Evolutionary conservation across 2,113 vertebrate genomes (phyloP).

Genomic region (Trochalopteron elliotii): DNA sequence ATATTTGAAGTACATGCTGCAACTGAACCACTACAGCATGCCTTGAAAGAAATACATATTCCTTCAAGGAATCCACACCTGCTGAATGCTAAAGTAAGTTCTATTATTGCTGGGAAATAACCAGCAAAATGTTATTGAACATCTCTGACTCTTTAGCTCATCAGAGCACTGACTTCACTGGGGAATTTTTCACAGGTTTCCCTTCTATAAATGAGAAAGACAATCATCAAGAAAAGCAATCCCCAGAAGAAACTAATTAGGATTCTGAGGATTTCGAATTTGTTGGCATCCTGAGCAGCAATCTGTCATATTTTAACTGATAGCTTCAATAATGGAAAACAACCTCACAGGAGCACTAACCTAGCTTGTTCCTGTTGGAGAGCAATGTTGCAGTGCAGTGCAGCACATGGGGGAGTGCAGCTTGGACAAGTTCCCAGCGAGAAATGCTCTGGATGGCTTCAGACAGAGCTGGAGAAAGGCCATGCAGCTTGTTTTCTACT

Average conservation of each 20-base stretch:
- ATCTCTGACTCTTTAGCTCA: not conserved
- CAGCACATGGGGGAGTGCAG: constrained; percentile 93
- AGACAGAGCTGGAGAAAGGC: constrained; percentile 93
- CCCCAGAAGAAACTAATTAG: not conserved
- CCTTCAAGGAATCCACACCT: not conserved
- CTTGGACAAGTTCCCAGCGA: constrained; percentile 95
- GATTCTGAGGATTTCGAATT: not conserved
- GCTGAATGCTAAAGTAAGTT: not conserved
- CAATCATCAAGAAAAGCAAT: not conserved
- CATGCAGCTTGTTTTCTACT: constrained; percentile 98
- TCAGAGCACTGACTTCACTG: not conserved
- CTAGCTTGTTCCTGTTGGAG: constrained; percentile 96
- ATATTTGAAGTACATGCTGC: not conserved
- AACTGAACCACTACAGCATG: not conserved
- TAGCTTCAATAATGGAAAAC: not conserved
- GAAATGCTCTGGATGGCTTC: constrained; percentile 99
- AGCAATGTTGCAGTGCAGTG: constrained; percentile 97
- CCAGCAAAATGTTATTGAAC: not conserved
- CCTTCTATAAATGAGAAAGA: not conserved
- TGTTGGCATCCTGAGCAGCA: not conserved
- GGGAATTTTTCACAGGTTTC: not conserved
- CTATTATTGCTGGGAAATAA: not conserved
- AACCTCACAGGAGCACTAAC: constrained; percentile 65
- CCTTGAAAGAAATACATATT: not conserved
- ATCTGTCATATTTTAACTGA: not conserved